Evolutionary conservation across 2,113 vertebrate genomes (phyloP).

Genomic region (Pongo pygmaeus): DNA sequence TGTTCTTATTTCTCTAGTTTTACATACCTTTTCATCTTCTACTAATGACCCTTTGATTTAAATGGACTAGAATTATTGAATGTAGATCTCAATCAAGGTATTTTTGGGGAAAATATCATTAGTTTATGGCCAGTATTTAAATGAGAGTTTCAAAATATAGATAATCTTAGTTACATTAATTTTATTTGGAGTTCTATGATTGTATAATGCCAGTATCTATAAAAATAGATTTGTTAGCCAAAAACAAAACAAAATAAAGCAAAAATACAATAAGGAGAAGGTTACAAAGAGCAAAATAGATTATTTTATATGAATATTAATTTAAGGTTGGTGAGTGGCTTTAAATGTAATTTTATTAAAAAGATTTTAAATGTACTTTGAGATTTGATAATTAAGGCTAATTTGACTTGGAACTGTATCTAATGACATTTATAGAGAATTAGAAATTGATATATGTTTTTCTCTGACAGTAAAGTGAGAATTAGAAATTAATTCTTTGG

Average conservation of each 20-base stretch:
- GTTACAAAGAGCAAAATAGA: conserved; percentile 71
- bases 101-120: conserved; percentile 32
- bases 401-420: conserved; percentile 77
- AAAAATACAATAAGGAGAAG: conserved; percentile 64
- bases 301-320: conserved; percentile 79
- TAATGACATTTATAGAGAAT: conserved; percentile 72
- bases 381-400: conserved; percentile 78
- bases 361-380: conserved; percentile 78
- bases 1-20: background rate
- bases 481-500: conserved; percentile 71
- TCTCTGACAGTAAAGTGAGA: conserved; percentile 65
- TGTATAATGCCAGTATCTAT: conserved; percentile 67
- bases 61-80: background rate
- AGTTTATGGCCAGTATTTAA: conserved; percentile 59
- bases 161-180: background rate
- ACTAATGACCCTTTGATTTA: background rate
- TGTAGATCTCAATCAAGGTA: background rate
- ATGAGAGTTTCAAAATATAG: conserved; percentile 57
- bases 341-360: conserved; percentile 77
- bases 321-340: conserved; percentile 72
- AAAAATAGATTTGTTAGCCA: conserved; percentile 71
- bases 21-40: background rate
- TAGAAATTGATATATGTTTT: conserved; percentile 56
- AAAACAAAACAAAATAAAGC: conserved; percentile 41
- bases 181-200: conserved; percentile 72